Base-by-base conservation (phyloP, 2,797 vertebrate genomes). In the Heteromormyrus szaboi region DNA sequence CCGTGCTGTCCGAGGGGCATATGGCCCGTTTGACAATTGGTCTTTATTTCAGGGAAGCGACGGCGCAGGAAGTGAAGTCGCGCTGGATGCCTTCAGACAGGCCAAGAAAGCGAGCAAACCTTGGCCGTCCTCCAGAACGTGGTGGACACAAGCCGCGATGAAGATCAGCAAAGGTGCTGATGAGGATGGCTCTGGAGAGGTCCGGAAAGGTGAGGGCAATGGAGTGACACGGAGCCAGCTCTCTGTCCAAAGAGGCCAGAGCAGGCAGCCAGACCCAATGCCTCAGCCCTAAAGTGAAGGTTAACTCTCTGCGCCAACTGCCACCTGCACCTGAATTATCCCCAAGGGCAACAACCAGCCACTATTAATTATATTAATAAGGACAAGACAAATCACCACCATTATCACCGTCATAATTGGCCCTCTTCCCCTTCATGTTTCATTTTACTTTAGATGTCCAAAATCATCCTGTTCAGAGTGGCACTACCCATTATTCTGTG, bases 361-460 rank as follows among this genome's bases (percentile, higher is more conserved):
- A n/a, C 33, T 44, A 44, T 41, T 79, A 79, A 79, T 79, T 79
- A 79, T 79, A 79, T 79, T 44, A 79, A 79, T 44, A 79, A 79
- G 33, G 72, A 79, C 72, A 79, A 79, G 72, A 79, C 37, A 79
- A 79, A 79, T 79, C 2, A 44, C 17, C 72, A 19, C 72, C 37
- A 79, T 41, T 79, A 79, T n/a, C 72, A 9, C 6, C 14, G 6
- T 79, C 72, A 41, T 79, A 79, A 79, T 79, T 44, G 33, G 33
- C 25, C 33, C 19, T 79, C 72, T 44, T 79, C 72, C 37, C 17
- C 37, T 79, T 79, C 37, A 44, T 44, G 33, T 79, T 79, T 41
- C 37, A 44, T 41, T 79, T 79, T 44, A 79, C 37, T 44, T n/a
- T 44, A 44, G 33, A 79, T 79, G 72, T 44, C 37, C 37, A 44